These are phyloP conservation scores for Dicyrtomina minuta DNA, from an alignment of 2,888 invertebrate species.

Conservation along the genomic window DNA sequence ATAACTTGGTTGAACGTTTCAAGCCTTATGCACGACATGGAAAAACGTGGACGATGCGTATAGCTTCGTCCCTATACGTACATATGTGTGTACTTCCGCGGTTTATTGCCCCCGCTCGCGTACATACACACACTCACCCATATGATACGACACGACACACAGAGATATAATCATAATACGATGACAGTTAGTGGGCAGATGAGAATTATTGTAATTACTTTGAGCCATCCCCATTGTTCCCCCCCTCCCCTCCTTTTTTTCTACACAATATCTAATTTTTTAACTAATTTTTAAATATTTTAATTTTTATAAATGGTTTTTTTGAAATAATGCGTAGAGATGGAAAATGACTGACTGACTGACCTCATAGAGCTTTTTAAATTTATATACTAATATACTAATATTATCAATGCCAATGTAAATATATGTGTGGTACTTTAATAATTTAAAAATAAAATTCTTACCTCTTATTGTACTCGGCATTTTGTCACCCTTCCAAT, in stretches of 20 bases:
- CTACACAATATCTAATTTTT: too few species aligned
- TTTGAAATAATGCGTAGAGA: too few species aligned
- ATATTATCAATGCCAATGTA: too few species aligned
- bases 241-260: not conserved
- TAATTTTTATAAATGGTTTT: too few species aligned
- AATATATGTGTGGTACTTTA: too few species aligned
- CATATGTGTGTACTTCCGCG: conserved; percentile 36
- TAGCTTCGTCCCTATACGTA: not conserved
- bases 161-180: not conserved
- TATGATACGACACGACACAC: not conserved
- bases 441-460: conserved; percentile 3
- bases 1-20: conserved; percentile 42
- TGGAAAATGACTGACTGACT: too few species aligned
- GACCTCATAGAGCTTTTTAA: too few species aligned
- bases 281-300: too few species aligned
- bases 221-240: not conserved
- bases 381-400: too few species aligned
- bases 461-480: conserved; percentile 55
- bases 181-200: conserved; percentile 21
- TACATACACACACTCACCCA: conserved; percentile 31
- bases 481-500: conserved; percentile 52
- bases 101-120: conserved; percentile 37
- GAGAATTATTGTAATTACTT: conserved; percentile 9
- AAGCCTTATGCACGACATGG: not conserved
- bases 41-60: conserved; percentile 15